These are phyloP conservation scores for Polydrusus cervinus DNA, from an alignment of 2,888 invertebrate genomes.

Conservation along the genomic window DNA sequence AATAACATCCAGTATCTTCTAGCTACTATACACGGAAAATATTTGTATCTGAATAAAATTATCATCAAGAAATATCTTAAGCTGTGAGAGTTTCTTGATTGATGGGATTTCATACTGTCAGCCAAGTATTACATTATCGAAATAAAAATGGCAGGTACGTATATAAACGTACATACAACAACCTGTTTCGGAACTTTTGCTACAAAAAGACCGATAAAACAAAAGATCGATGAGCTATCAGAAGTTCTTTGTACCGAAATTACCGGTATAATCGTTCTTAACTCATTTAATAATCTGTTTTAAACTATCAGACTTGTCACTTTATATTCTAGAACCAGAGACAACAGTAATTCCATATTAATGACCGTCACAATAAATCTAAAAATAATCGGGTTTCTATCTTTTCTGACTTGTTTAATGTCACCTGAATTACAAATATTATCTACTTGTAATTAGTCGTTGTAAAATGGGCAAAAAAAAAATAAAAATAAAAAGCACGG, in stretches of 20 bases:
- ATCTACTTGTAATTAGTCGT: background rate
- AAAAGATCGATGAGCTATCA: conserved; percentile 52
- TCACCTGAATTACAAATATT: background rate
- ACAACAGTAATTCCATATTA: conserved; percentile 16
- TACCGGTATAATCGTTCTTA: conserved; percentile 24
- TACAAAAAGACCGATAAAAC: conserved; percentile 51
- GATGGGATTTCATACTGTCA: conserved; percentile 44
- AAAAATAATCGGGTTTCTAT: conserved; percentile 5
- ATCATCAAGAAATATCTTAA: conserved; percentile 37
- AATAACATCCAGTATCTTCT: background rate
- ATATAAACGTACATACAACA: conserved; percentile 32
- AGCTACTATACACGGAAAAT: conserved; percentile 35
- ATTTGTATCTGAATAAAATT: conserved; percentile 49
- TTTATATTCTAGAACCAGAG: background rate
- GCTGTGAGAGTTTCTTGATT: conserved; percentile 41
- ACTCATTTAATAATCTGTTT: conserved; percentile 20
- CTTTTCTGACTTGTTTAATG: conserved; percentile 14
- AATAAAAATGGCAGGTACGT: conserved; percentile 37
- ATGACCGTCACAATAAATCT: conserved; percentile 9
- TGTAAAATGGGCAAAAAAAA: too few relatives aligned
- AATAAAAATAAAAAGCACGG: too few relatives aligned
- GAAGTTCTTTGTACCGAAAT: conserved; percentile 31
- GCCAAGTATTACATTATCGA: conserved; percentile 33
- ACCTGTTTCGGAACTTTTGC: conserved; percentile 46
- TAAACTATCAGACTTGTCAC: conserved; percentile 15